A percentile compares a stretch with the other conserved stretches of the same genome.
These are phyloP conservation scores for Vulpes lagopus DNA, from an alignment of 2,113 vertebrate species.

Conservation along the genomic window DNA sequence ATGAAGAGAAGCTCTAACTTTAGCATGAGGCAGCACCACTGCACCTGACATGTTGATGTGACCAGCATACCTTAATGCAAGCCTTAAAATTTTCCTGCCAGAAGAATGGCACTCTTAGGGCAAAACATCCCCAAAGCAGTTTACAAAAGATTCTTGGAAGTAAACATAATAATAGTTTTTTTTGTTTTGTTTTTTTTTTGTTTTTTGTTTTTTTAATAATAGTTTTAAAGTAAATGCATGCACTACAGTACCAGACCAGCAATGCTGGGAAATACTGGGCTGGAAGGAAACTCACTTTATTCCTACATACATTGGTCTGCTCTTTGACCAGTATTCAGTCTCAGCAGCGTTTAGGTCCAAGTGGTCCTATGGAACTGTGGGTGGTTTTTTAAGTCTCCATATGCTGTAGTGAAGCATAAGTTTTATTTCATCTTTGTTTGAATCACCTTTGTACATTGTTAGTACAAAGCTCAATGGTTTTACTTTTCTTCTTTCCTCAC, in stretches of 20 bases:
- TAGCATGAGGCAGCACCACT: background rate
- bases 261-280: slow-evolving; percentile 22
- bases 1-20: slow-evolving; percentile 30
- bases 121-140: slow-evolving; percentile 31
- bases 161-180: slow-evolving; percentile 45
- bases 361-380: background rate
- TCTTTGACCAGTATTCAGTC: background rate
- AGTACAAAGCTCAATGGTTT: background rate
- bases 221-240: slow-evolving; percentile 44
- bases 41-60: slow-evolving; percentile 6
- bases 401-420: background rate
- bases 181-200: too few relatives aligned
- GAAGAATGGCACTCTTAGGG: slow-evolving; percentile 24
- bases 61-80: background rate
- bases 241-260: background rate
- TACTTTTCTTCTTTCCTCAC: background rate
- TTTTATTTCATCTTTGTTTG: slow-evolving; percentile 56
- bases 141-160: background rate
- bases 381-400: slow-evolving; percentile 34
- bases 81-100: slow-evolving; percentile 33
- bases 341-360: background rate
- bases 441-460: slow-evolving; percentile 25
- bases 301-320: background rate
- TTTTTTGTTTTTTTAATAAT: too few relatives aligned
- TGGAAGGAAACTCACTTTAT: slow-evolving; percentile 43